phyloP scores from a whole-genome alignment of 2,888 invertebrate species.

The Polia nebulosa region DNA sequence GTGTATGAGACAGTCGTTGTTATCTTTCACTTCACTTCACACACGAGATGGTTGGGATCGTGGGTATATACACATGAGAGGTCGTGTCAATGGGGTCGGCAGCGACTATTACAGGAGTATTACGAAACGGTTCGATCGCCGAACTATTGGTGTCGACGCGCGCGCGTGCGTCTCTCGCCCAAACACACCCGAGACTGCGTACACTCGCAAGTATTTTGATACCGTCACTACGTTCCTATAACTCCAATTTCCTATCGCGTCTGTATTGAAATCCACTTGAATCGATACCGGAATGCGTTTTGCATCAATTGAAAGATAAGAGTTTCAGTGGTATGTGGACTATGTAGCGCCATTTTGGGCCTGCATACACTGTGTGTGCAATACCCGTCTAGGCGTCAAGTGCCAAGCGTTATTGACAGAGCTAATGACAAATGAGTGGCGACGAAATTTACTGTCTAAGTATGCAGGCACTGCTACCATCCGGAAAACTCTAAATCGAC shows the following conservation, averaged over 20 bases:
- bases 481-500: too few relatives aligned
- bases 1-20: slow-evolving; percentile 40
- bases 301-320: slow-evolving; percentile 15
- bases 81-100: slow-evolving; percentile 70
- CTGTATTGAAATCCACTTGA: slow-evolving; percentile 57
- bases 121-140: slow-evolving; percentile 79
- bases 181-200: slow-evolving; percentile 72
- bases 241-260: slow-evolving; percentile 48
- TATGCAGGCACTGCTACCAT: too few relatives aligned
- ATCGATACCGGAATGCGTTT: slow-evolving; percentile 44
- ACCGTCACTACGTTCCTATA: slow-evolving; percentile 44
- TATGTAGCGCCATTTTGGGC: slow-evolving; percentile 55
- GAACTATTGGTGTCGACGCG: slow-evolving; percentile 65
- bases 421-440: slow-evolving; percentile 46
- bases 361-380: slow-evolving; percentile 45
- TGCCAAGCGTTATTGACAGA: slow-evolving; percentile 50
- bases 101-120: slow-evolving; percentile 70
- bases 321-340: slow-evolving; percentile 33
- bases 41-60: slow-evolving; percentile 65
- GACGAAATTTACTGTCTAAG: slow-evolving; percentile 1
- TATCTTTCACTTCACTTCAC: slow-evolving; percentile 68
- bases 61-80: slow-evolving; percentile 74
- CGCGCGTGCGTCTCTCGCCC: slow-evolving; percentile 74
- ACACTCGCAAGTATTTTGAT: slow-evolving; percentile 57
- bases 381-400: slow-evolving; percentile 36